These are phyloP conservation scores for Potamarius usumacintae DNA, from an alignment of 2,113 vertebrate species.

Conservation along the genomic window DNA sequence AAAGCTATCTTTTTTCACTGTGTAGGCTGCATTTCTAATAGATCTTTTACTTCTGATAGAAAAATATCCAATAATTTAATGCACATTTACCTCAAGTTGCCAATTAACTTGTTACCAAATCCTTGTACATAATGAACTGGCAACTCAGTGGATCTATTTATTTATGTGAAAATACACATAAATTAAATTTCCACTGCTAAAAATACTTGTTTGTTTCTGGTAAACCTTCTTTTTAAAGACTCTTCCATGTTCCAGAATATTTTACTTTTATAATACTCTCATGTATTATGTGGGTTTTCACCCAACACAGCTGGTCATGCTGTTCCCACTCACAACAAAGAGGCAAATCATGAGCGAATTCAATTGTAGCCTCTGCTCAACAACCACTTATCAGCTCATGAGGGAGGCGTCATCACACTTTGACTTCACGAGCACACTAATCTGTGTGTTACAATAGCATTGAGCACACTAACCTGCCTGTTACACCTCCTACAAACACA, in stretches of 20 bases:
- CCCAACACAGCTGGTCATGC: not conserved
- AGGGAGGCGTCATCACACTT: constrained; percentile 12
- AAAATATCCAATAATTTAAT: not conserved
- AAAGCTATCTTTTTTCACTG: not conserved
- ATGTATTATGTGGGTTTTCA: not conserved
- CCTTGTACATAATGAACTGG: not conserved
- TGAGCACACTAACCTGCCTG: constrained; percentile 7
- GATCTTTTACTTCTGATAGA: not conserved
- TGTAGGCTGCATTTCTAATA: not conserved
- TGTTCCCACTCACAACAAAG: constrained; percentile 12
- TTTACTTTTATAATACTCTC: not conserved
- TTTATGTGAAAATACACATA: not conserved
- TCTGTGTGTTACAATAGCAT: constrained; percentile 25
- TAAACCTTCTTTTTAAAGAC: not conserved
- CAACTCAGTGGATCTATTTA: not conserved
- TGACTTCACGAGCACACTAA: constrained; percentile 3
- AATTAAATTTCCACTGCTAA: not conserved
- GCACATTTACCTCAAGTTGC: too few species aligned
- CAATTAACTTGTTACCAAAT: not conserved
- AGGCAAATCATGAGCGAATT: not conserved
- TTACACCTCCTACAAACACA: constrained; percentile 26
- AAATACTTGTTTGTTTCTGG: not conserved
- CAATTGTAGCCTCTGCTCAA: not conserved
- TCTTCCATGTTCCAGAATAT: not conserved
- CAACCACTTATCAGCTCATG: constrained; percentile 25